phyloP scores from a whole-genome alignment of 2,113 vertebrate species.

The Benitochromis conjunctus region DNA sequence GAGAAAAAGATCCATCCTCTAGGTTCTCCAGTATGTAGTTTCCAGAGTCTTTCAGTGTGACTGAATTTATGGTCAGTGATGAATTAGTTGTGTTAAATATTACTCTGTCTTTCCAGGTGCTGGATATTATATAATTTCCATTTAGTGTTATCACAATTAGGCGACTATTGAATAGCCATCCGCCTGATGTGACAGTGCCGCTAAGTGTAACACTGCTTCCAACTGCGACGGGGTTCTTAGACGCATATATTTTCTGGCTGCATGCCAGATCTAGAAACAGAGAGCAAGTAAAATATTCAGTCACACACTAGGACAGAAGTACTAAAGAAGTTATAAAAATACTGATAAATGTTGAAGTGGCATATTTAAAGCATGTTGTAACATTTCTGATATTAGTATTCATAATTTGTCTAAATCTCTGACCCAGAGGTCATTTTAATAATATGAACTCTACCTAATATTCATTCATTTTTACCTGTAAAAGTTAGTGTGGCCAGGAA shows the following conservation, averaged over 20 bases:
- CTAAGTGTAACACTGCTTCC: constrained; percentile 53
- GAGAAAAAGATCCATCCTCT: rapidly evolving
- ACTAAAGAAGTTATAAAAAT: background rate
- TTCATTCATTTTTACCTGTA: constrained; percentile 30
- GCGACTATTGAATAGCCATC: constrained; percentile 21
- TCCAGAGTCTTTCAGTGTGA: constrained; percentile 51
- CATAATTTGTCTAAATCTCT: background rate
- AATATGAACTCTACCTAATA: background rate
- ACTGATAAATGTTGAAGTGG: background rate
- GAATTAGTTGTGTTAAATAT: background rate
- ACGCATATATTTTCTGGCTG: constrained; percentile 15
- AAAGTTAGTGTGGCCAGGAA: background rate
- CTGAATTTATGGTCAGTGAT: constrained; percentile 28
- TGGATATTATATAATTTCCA: rapidly evolving
- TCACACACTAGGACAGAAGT: background rate
- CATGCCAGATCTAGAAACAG: constrained; percentile 19
- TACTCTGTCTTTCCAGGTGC: rapidly evolving
- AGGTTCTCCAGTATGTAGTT: constrained; percentile 1
- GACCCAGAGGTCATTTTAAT: background rate
- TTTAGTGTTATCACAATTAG: background rate
- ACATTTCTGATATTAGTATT: background rate
- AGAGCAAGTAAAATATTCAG: background rate
- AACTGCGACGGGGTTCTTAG: constrained; percentile 38
- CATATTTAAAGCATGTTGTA: background rate
- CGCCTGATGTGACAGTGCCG: background rate